Base-by-base conservation (phyloP, 2,888 invertebrate genomes). In the Ernsta delagoae region DNA sequence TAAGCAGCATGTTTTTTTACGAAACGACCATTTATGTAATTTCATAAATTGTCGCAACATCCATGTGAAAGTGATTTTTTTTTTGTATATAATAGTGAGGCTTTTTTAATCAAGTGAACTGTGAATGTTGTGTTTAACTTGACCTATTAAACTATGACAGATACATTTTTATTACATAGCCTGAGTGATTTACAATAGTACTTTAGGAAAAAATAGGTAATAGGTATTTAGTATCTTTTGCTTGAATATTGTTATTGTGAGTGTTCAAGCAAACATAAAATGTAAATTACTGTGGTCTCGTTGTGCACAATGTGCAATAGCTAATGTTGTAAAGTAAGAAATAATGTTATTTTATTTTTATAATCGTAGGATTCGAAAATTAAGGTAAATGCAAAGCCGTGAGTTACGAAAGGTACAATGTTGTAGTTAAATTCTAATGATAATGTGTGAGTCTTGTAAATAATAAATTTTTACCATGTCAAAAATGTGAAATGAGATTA, bases 401-500 rank as follows among this genome's bases (percentile, higher is more conserved):
- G 84, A 87, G 85, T 85, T 83, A 88, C 82, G 74, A 86, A 90
- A 86, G 90, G 91, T 92, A 92, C 92, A 93, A 91, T 87, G 79
- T 81, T 85, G 77, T 85, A 88, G 86, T 77, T 85, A 87, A 86
- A 89, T 84, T 88, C 85, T 82, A 86, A 83, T 83, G 86, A 83
- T 83, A 75, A 82, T 82, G 84, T 85, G 85, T 86, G 84, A 77
- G 79, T 87, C 84, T 83, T 93, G 92, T 93, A 92, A 85, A 92
- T 92, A 92, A 81, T 82, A 86, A 88, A 88, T 90, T 91, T 91
- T 86, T 90, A 92, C 89, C 85, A 87, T 87, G 86, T 90, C 89
- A 86, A 84, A 79, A 87, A 84, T 90, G 90, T 91, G 86, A 90
- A 89, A 91, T 89, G 92, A 93, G 92, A 93, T 93, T 92, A 92